phyloP scores from a whole-genome alignment of 2,113 vertebrate species.

The Falco punctatus region DNA sequence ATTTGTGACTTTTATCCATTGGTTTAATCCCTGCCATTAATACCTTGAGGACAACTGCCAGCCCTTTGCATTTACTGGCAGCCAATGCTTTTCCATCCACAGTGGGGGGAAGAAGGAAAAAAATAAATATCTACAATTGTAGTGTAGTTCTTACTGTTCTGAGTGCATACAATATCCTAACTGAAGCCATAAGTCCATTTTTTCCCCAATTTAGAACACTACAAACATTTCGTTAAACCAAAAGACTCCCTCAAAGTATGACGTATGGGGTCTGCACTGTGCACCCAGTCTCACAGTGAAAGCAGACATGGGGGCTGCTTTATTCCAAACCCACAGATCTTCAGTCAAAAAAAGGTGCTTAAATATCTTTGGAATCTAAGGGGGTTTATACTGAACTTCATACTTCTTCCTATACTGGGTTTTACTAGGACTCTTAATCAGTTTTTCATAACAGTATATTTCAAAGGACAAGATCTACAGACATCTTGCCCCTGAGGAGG shows the following conservation, averaged over 20 bases:
- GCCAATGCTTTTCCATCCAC: background rate
- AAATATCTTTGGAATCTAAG: conserved; percentile 46
- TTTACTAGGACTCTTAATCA: conserved; percentile 34
- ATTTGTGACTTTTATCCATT: background rate
- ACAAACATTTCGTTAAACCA: background rate
- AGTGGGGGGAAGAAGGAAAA: background rate
- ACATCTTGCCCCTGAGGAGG: background rate
- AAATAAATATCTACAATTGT: background rate
- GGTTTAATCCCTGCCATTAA: background rate
- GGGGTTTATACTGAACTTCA: conserved; percentile 36
- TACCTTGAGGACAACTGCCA: background rate
- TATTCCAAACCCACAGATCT: background rate
- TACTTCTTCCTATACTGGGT: conserved; percentile 33
- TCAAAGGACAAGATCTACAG: conserved; percentile 9
- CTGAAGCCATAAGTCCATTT: background rate
- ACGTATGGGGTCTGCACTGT: background rate
- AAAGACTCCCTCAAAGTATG: background rate
- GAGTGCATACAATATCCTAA: background rate
- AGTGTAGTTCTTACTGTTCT: background rate
- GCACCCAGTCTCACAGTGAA: conserved; percentile 16
- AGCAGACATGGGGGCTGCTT: background rate
- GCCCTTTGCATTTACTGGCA: background rate
- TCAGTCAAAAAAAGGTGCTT: conserved; percentile 18
- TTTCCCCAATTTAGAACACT: background rate
- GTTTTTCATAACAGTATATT: too few species aligned